Percentiles rank a stretch among this genome's conserved stretches.
Evolutionary conservation across 2,113 vertebrate genomes (phyloP).

Genomic region (Myiopsitta monachus): DNA sequence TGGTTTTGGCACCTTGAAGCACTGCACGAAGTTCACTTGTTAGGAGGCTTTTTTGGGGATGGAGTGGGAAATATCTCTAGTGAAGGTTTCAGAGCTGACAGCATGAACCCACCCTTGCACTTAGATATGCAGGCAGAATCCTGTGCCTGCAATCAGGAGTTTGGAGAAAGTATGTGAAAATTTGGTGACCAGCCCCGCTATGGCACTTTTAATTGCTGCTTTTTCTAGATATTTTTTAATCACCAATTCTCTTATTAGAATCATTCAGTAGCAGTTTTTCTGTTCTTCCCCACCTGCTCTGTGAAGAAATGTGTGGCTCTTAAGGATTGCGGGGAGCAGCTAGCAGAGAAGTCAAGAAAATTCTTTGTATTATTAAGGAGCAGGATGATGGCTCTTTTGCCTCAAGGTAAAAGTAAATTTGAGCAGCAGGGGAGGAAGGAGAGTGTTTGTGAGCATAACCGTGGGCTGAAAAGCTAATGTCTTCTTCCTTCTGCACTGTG

Average conservation of each 20-base stretch:
- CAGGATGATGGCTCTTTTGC: neutral
- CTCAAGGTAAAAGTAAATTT: conserved; percentile 26
- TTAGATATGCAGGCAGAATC: neutral
- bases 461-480: neutral
- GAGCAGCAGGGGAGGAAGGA: conserved; percentile 39
- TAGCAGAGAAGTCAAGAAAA: neutral
- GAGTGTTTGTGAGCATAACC: neutral
- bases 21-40: neutral
- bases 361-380: neutral
- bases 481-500: neutral
- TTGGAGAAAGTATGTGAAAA: neutral
- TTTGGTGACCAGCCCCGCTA: neutral
- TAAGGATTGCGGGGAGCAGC: neutral
- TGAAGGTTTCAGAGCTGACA: neutral
- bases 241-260: neutral
- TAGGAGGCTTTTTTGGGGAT: neutral
- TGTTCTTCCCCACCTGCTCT: neutral
- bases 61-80: neutral
- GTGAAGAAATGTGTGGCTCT: neutral
- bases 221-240: neutral
- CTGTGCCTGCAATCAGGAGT: neutral
- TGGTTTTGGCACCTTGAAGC: neutral
- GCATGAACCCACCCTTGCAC: neutral
- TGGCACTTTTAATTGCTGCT: neutral
- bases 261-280: neutral